Percentiles rank a stretch among this genome's conserved stretches.
Evolutionary conservation across 2,888 invertebrate genomes (phyloP).

Genomic region (Loripinus fragilis): DNA sequence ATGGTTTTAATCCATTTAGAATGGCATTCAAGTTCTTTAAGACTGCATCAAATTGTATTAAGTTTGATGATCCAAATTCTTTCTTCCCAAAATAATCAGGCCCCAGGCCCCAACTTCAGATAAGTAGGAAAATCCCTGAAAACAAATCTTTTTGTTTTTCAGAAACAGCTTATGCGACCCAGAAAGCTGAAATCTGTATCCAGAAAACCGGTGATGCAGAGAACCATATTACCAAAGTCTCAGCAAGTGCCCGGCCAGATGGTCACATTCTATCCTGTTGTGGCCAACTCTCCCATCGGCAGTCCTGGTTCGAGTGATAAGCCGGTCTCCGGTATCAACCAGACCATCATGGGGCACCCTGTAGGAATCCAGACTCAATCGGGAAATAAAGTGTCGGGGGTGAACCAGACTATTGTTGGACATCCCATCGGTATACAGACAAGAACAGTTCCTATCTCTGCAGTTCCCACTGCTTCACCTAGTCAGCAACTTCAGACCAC

Average conservation of each 20-base stretch:
- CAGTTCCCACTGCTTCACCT: conserved; percentile 1
- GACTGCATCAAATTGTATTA: no score
- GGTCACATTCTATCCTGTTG: conserved; percentile 59
- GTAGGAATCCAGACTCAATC: conserved; percentile 55
- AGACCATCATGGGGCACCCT: conserved; percentile 59
- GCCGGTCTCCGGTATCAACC: conserved; percentile 16
- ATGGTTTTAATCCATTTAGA: no score
- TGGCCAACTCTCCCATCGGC: conserved; percentile 34
- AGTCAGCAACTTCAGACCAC: conserved; percentile 11
- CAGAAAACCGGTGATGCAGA: conserved; percentile 69
- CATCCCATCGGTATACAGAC: conserved; percentile 18
- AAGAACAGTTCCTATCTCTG: not conserved
- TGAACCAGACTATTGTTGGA: conserved; percentile 23
- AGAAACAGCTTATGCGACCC: conserved; percentile 56
- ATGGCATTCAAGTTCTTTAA: no score
- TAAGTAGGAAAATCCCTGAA: no score
- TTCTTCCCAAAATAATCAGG: no score
- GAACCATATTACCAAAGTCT: conserved; percentile 78
- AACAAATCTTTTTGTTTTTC: no score
- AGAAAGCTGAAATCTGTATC: conserved; percentile 50
- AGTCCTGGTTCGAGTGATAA: conserved; percentile 15
- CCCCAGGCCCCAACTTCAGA: no score
- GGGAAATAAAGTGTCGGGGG: not conserved
- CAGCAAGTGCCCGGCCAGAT: conserved; percentile 48
- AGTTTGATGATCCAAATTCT: no score